Evolutionary conservation across 2,888 invertebrate species (phyloP).

Genomic region (Ellobium chinense): DNA sequence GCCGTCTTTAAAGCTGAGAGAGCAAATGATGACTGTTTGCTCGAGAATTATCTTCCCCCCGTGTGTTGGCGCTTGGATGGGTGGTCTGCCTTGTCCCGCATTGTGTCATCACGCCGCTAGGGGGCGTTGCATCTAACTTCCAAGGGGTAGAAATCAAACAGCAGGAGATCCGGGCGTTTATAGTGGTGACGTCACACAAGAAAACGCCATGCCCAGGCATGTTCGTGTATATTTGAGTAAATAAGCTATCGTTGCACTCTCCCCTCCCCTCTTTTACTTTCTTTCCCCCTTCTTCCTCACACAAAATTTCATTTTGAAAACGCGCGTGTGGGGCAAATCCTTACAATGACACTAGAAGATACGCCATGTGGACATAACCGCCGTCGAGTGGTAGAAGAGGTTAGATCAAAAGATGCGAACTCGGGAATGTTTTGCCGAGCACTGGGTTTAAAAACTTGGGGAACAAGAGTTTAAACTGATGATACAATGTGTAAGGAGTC

Average conservation of each 20-base stretch:
- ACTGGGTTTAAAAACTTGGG: conserved; percentile 2
- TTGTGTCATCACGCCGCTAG: conserved; percentile 33
- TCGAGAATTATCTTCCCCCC: conserved; percentile 4
- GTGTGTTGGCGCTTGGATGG: conserved; percentile 33
- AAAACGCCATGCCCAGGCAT: background rate
- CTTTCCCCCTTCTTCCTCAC: background rate
- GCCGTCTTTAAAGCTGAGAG: conserved; percentile 27
- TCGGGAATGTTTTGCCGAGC: conserved; percentile 15
- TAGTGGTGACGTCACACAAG: conserved; percentile 18
- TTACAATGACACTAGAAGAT: too few species aligned
- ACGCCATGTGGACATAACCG: too few species aligned
- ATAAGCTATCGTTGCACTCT: background rate
- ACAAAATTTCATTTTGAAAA: too few species aligned
- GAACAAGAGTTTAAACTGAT: too few species aligned
- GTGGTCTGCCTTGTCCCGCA: conserved; percentile 37
- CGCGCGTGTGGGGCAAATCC: too few species aligned
- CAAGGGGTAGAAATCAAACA: conserved; percentile 43
- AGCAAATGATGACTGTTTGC: conserved; percentile 39
- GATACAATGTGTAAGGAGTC: too few species aligned
- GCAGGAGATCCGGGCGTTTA: conserved; percentile 18
- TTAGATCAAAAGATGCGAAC: conserved; percentile 10
- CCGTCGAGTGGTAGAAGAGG: background rate
- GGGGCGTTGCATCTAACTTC: conserved; percentile 36
- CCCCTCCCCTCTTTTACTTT: background rate
- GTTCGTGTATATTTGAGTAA: conserved; percentile 14